These are phyloP conservation scores for Taeniopygia guttata DNA, from an alignment of 2,797 vertebrate genomes.

Conservation along the genomic window DNA sequence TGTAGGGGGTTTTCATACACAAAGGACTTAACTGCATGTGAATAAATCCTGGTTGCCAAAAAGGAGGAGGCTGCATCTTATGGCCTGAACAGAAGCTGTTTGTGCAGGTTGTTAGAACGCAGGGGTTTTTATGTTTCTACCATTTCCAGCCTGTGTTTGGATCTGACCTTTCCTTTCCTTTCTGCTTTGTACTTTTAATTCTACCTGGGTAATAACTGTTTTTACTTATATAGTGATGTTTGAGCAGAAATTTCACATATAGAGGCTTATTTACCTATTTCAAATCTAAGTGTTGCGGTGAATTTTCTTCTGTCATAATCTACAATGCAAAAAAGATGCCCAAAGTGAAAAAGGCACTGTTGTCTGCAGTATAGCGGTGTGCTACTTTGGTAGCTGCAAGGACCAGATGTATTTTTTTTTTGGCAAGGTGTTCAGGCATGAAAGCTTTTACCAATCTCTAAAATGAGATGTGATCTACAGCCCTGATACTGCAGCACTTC, in stretches of 20 bases:
- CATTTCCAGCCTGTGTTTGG: not conserved
- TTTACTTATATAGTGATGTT: not conserved
- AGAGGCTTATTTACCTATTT: not conserved
- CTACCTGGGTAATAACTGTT: not conserved
- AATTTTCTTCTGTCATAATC: not conserved
- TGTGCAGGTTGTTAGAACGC: not conserved
- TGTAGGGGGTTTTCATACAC: not conserved
- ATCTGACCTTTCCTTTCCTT: not conserved
- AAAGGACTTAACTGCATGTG: not conserved
- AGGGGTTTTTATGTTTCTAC: not conserved
- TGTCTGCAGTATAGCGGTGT: not conserved
- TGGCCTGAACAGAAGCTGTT: not conserved
- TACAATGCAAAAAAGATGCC: not conserved
- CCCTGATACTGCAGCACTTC: not conserved
- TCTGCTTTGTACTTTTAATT: not conserved
- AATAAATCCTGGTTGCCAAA: not conserved
- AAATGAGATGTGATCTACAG: not conserved
- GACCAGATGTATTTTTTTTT: not conserved
- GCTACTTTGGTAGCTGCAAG: not conserved
- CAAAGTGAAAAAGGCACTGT: not conserved
- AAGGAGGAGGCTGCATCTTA: not conserved
- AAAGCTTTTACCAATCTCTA: not conserved
- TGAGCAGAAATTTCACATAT: not conserved
- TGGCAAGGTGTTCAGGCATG: not conserved
- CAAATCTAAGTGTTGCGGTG: not conserved